Conservation (phyloP, 2,113 vertebrate genomes). For the Prionailurus bengalensis region DNA sequence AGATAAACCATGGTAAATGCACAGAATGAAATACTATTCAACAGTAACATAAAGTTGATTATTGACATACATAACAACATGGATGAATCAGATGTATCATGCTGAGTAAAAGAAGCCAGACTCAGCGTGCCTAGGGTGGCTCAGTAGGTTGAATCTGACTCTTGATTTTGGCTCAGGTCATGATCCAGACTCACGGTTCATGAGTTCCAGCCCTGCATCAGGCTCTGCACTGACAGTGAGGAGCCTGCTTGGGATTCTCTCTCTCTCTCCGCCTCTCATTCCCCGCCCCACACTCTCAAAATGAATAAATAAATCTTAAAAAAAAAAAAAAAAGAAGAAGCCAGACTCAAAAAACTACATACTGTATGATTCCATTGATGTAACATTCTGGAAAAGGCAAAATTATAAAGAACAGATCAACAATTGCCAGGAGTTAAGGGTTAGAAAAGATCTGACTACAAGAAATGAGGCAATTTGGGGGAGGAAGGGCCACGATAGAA, state of each 20-base stretch:
- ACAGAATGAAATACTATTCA: not conserved
- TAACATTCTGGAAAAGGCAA: not conserved
- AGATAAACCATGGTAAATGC: not conserved
- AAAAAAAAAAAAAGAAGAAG: not conserved
- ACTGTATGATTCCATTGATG: not conserved
- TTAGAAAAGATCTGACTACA: not conserved
- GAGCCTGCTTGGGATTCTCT: too few species aligned
- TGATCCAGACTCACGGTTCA: too few species aligned
- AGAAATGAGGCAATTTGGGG: not conserved
- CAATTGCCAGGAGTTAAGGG: not conserved
- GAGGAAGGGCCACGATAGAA: not conserved
- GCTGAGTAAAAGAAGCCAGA: not conserved
- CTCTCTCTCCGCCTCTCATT: too few species aligned
- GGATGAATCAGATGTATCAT: not conserved
- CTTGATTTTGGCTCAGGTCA: too few species aligned
- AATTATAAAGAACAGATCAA: not conserved
- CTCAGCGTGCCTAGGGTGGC: not conserved
- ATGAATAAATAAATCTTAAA: too few species aligned
- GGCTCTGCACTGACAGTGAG: too few species aligned
- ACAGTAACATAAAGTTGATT: not conserved
- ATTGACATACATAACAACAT: not conserved
- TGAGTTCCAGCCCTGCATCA: too few species aligned
- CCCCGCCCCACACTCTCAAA: too few species aligned
- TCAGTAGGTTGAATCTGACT: too few species aligned
- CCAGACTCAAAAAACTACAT: not conserved